Conservation (phyloP, 1,140 invertebrate species). For the Eueides isabella region DNA sequence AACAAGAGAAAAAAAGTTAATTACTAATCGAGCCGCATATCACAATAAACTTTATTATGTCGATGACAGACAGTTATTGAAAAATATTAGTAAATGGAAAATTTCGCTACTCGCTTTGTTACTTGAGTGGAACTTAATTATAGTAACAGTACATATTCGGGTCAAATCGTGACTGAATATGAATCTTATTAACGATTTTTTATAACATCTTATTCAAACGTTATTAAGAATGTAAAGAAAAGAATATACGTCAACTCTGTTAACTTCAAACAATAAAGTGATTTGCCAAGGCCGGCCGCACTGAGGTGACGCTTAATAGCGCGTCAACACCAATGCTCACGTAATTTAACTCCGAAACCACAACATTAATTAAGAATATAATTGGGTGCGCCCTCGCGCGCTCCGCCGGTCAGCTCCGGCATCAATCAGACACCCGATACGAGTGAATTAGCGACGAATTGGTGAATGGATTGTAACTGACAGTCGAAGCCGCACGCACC, state of each 20-base stretch:
- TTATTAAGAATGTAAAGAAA: background rate
- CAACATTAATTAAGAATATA: slow-evolving; percentile 38
- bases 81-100: background rate
- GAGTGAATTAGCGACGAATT: slow-evolving; percentile 45
- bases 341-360: slow-evolving; percentile 1
- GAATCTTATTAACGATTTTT: background rate
- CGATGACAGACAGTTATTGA: background rate
- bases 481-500: slow-evolving; percentile 32
- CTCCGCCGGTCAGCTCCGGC: slow-evolving; percentile 32
- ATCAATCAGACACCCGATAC: slow-evolving; percentile 47
- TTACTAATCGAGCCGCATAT: background rate
- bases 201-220: background rate
- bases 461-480: slow-evolving; percentile 41
- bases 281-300: background rate
- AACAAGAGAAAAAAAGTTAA: no score
- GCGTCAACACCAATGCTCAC: slow-evolving; percentile 1
- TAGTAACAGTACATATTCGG: background rate
- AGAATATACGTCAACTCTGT: background rate
- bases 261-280: background rate
- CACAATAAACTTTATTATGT: background rate
- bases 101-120: background rate
- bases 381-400: slow-evolving; percentile 33
- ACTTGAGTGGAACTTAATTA: background rate
- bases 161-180: background rate
- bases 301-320: background rate